Base-by-base conservation (phyloP, 2,888 invertebrate species). In the Aricia artaxerxes region DNA sequence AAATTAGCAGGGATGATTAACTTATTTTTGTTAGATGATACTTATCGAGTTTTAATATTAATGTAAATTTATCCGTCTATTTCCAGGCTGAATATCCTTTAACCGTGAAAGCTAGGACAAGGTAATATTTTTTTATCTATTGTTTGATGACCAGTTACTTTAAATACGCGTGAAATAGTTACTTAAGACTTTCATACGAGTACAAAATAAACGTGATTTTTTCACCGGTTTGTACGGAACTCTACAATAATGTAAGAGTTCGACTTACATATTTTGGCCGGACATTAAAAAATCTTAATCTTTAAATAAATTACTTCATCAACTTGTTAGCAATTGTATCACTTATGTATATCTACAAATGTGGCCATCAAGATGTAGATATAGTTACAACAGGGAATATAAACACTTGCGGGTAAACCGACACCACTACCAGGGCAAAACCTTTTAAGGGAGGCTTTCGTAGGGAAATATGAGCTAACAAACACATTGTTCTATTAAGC, bases 281-380 rank as follows among this genome's bases (percentile, higher is more conserved):
- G 61, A 24, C 7, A 61, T 24, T 24, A 7, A 24, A 24, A 61
- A 61, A 61, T 57, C 4, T 57, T 57, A 3, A 57, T 16, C 57
- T 57, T 13, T 57, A 16, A 49, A 44, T 44, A 44, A 9, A 31
- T 24, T 31, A 72, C 13, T 24, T 7, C 6, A 61, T 38, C 35
- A 72, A 38, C n/a, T 16, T 40, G 16, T 44, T n/a, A 1, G 7
- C 73, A 73, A 24, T 11, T 44, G n/a, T 73, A 73, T 13, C 11
- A 24, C 7, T 44, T 6, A 24, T 24, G 40, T 44, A n/a, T 16
- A n/a, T 16, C 6, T 24, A 24, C 44, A 76, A 49, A 24, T 16
- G 3, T 35, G 76, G 35, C 76, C 76, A 53, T 76, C 57, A 53
- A 35, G 76, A 53, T 57, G 24, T 76, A 53, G 31, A 76, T 76